These are phyloP conservation scores for Astropecten irregularis DNA, from an alignment of 53 echinoderm and acorn worm species.

Conservation along the genomic window DNA sequence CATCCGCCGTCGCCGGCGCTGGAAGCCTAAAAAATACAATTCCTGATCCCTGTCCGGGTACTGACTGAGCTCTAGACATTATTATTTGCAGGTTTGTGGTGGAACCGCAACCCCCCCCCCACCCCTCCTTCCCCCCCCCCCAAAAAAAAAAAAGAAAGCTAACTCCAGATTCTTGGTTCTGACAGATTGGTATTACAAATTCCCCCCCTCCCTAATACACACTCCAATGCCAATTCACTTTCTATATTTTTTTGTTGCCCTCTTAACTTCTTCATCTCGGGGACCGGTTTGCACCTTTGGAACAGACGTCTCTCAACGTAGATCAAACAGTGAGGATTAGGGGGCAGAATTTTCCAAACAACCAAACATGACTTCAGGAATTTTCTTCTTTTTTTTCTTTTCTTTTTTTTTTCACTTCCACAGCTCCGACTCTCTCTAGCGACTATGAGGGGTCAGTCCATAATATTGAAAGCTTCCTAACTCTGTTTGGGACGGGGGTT, in stretches of 20 bases:
- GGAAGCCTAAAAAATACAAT: too few species aligned
- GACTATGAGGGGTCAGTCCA: too few species aligned
- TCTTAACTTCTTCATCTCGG: background rate
- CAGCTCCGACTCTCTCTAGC: too few species aligned
- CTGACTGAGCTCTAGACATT: conserved; percentile 26
- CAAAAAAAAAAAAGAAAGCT: too few species aligned
- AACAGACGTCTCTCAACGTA: conserved; percentile 3
- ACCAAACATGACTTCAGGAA: background rate
- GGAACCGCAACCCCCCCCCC: conserved; percentile 12
- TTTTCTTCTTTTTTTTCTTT: background rate
- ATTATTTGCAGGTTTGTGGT: conserved; percentile 24
- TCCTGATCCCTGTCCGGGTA: too few species aligned
- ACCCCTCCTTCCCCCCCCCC: too few species aligned
- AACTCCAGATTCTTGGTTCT: background rate
- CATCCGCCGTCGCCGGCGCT: too few species aligned
- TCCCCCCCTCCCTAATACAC: background rate
- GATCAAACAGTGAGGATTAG: conserved; percentile 33
- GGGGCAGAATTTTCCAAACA: conserved; percentile 20
- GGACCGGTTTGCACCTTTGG: conserved; percentile 1
- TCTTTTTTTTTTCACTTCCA: background rate
- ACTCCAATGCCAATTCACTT: background rate
- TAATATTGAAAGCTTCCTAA: too few species aligned
- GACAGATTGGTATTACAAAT: conserved; percentile 14
- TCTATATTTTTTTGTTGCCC: background rate
- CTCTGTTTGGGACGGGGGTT: too few species aligned